Conservation (phyloP, 1,140 invertebrate genomes). For the Papilio dardanus region DNA sequence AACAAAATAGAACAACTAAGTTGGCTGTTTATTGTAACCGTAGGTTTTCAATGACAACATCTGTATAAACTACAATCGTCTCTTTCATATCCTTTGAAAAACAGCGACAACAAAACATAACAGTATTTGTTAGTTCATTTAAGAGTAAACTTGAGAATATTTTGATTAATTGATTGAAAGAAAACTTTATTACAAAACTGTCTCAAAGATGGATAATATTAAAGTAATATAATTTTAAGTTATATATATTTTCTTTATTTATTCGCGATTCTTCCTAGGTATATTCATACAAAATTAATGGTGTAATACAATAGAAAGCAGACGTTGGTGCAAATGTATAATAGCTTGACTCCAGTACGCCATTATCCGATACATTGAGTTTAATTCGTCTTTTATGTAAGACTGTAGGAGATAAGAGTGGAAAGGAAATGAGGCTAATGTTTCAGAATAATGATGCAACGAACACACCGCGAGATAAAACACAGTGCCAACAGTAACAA, state of each 20-base stretch:
- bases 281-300: background rate
- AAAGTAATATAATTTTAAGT: too few species aligned
- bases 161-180: too few species aligned
- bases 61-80: background rate
- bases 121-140: too few species aligned
- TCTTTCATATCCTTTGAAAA: background rate
- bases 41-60: background rate
- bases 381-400: constrained; percentile 16
- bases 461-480: background rate
- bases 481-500: background rate
- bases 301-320: background rate
- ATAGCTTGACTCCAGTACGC: background rate
- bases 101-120: too few species aligned
- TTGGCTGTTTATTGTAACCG: background rate
- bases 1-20: background rate
- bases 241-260: background rate
- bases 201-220: background rate
- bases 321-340: constrained; percentile 3
- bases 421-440: background rate
- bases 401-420: background rate
- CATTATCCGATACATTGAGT: constrained; percentile 15
- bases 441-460: constrained; percentile 9
- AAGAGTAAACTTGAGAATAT: too few species aligned
- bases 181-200: too few species aligned
- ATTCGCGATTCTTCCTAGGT: background rate